Conservation (phyloP, 2,888 invertebrate species). For the Tuta absoluta region DNA sequence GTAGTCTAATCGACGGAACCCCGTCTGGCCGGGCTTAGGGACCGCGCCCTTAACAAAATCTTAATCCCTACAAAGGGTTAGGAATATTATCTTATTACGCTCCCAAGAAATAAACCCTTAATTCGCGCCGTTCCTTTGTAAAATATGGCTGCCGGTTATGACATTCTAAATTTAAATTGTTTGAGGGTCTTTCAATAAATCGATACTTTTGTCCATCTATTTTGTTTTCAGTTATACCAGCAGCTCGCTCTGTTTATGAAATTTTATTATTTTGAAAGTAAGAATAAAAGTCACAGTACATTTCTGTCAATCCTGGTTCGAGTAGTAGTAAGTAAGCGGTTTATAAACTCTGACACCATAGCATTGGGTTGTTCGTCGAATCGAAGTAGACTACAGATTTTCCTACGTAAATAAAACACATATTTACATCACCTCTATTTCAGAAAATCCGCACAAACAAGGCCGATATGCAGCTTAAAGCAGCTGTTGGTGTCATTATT, state of each 20-base stretch:
- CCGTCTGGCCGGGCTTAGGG: conserved; percentile 71
- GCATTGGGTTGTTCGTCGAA: no score
- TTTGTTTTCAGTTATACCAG: no score
- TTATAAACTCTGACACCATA: no score
- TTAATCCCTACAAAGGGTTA: conserved; percentile 81
- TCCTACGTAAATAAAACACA: background rate
- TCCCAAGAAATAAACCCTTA: conserved; percentile 76
- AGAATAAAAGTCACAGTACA: no score
- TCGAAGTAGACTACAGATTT: no score
- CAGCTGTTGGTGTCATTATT: conserved; percentile 60
- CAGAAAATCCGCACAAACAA: conserved; percentile 30
- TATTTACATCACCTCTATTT: conserved; percentile 25
- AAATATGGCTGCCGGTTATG: conserved; percentile 54
- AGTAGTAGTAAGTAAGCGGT: no score
- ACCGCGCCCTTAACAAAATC: conserved; percentile 78
- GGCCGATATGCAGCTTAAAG: conserved; percentile 50
- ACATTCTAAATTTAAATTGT: conserved; percentile 21
- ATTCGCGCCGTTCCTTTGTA: conserved; percentile 59
- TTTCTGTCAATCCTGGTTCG: no score
- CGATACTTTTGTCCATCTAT: background rate
- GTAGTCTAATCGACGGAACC: conserved; percentile 57
- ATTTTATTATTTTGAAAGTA: no score
- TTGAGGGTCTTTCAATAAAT: conserved; percentile 19
- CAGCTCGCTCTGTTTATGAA: background rate
- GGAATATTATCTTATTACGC: conserved; percentile 79